phyloP scores from a whole-genome alignment of 2,113 vertebrate genomes.

The Symphodus melops region DNA sequence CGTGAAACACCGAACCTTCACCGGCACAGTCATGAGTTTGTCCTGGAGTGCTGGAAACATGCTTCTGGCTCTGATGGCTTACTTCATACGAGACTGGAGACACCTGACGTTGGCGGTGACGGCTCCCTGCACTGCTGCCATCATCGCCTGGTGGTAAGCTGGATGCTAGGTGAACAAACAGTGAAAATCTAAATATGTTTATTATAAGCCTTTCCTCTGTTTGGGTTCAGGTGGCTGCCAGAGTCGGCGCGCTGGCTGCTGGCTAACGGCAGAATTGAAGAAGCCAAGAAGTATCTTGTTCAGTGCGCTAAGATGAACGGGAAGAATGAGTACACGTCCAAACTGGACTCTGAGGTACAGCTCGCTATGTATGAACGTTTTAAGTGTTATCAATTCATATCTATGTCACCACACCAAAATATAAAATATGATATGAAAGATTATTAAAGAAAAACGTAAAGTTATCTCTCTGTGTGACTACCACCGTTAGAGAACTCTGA shows the following conservation, averaged over 20 bases:
- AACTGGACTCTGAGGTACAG: conserved; percentile 63
- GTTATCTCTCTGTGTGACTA: too few species aligned
- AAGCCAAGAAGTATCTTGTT: conserved; percentile 63
- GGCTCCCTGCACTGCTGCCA: conserved; percentile 82
- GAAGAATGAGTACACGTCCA: conserved; percentile 12
- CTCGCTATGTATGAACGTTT: too few species aligned
- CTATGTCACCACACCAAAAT: too few species aligned
- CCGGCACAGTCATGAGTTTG: conserved; percentile 80
- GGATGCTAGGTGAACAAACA: neutral
- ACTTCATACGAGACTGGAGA: conserved; percentile 87
- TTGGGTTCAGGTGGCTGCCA: conserved; percentile 73
- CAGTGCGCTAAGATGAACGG: conserved; percentile 70
- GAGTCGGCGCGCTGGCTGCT: conserved; percentile 79
- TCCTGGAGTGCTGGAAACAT: conserved; percentile 87
- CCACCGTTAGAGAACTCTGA: too few species aligned
- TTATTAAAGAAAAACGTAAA: too few species aligned
- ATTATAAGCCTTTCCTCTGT: neutral
- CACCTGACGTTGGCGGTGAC: conserved; percentile 86
- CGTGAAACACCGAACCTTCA: conserved; percentile 83
- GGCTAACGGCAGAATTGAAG: conserved; percentile 60
- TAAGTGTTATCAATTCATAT: too few species aligned
- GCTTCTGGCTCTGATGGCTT: conserved; percentile 85
- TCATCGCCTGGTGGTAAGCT: conserved; percentile 86
- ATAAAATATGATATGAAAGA: too few species aligned
- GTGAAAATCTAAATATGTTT: neutral